A percentile compares a stretch with the other conserved stretches of the same genome.
Evolutionary conservation across 2,888 invertebrate species (phyloP).

Genomic region (Coenonympha glycerion): DNA sequence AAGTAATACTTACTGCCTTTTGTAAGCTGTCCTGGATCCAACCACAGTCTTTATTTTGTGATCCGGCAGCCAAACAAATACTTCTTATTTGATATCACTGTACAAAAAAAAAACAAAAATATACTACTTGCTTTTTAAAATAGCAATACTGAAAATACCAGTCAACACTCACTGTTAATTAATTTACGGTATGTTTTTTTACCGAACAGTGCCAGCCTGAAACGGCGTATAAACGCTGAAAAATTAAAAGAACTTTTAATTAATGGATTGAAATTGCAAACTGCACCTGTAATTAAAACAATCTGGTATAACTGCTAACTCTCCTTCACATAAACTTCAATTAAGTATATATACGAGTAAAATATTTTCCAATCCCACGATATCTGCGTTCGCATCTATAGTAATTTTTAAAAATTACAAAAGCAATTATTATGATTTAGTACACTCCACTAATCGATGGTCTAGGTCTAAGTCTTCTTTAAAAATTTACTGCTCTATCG

Average conservation of each 20-base stretch:
- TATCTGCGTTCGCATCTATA: too few species aligned
- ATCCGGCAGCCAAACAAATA: too few species aligned
- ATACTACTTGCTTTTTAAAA: background rate
- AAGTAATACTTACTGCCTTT: too few species aligned
- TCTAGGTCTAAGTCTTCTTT: too few species aligned
- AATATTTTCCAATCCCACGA: background rate
- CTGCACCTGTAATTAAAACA: background rate
- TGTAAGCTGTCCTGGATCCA: too few species aligned
- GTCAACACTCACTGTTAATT: background rate
- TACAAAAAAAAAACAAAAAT: too few species aligned
- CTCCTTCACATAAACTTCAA: background rate
- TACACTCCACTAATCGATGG: too few species aligned
- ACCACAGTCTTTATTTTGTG: too few species aligned
- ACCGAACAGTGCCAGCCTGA: background rate
- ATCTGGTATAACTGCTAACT: slow-evolving; percentile 1
- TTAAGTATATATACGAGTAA: background rate
- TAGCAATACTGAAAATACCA: background rate
- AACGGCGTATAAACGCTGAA: background rate
- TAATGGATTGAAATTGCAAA: slow-evolving; percentile 4
- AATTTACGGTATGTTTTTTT: slow-evolving; percentile 1
- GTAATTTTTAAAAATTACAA: too few species aligned
- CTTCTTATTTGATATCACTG: too few species aligned
- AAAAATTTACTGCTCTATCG: too few species aligned
- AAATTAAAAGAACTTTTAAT: slow-evolving; percentile 9
- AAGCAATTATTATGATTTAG: too few species aligned